These are phyloP conservation scores for human (Homo sapiens) DNA, from an alignment of 2,113 vertebrate genomes.

Conservation along the genomic window GRCh38 chr7:114099001-114099500, in stretches of 20 bases:
- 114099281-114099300: not conserved
- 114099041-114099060: too few relatives aligned
- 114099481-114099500: not conserved
- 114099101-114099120: too few relatives aligned
- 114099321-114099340: not conserved
- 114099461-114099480: not conserved
- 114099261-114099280: not conserved
- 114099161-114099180: not conserved
- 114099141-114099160: too few relatives aligned
- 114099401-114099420: not conserved
- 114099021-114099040: too few relatives aligned
- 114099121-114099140: too few relatives aligned
- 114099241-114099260: not conserved
- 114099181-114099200: not conserved
- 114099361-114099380: not conserved
- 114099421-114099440: not conserved
- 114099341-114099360: not conserved
- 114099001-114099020: too few relatives aligned
- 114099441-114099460: not conserved
- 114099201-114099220: not conserved
- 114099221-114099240: not conserved
- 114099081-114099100: too few relatives aligned
- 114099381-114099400: too few relatives aligned
- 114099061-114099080: too few relatives aligned
- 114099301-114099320: not conserved